Conservation (phyloP, 2,888 invertebrate genomes). For the Osedax frankpressi region DNA sequence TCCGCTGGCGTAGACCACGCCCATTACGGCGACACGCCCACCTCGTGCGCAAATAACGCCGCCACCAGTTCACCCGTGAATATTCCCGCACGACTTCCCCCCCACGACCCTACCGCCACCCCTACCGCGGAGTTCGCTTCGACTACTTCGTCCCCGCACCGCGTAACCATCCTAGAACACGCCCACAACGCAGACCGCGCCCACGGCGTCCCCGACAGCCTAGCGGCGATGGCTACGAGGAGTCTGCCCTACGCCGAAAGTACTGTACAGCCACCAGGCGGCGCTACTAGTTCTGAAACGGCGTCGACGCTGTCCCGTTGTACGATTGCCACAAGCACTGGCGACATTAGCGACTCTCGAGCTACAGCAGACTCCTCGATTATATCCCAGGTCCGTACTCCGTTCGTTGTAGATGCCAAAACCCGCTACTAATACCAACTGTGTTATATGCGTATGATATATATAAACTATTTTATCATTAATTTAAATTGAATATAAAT, state of each 20-base stretch:
- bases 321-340: constrained; percentile 36
- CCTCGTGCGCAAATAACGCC: no score
- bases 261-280: not conserved
- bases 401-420: no score
- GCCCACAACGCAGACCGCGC: constrained; percentile 40
- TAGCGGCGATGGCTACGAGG: not conserved
- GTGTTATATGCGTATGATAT: no score
- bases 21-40: not conserved
- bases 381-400: not conserved
- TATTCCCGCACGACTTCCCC: not conserved
- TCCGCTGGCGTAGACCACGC: not conserved
- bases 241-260: not conserved
- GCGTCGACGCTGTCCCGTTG: not conserved
- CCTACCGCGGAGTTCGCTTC: no score
- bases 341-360: constrained; percentile 39
- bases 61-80: not conserved
- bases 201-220: not conserved
- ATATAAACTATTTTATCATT: no score
- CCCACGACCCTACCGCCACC: not conserved
- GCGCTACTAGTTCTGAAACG: not conserved
- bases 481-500: no score
- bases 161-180: constrained; percentile 51
- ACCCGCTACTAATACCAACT: no score
- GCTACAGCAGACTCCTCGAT: constrained; percentile 24
- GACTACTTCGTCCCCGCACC: constrained; percentile 74